Base-by-base conservation (phyloP, 2,113 vertebrate genomes). In the Ammodytes dubius region DNA sequence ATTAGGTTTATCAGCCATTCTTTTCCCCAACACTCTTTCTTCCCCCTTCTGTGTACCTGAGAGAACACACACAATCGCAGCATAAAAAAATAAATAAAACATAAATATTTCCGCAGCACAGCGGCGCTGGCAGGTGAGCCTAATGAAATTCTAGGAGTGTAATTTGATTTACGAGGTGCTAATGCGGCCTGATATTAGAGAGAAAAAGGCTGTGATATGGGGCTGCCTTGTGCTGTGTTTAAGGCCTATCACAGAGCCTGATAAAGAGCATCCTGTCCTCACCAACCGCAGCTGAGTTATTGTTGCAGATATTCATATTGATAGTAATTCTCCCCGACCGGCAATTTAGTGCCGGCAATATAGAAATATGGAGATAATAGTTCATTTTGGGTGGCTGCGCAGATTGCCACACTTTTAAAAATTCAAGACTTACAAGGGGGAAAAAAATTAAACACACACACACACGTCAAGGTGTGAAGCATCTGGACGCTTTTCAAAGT, bases 151-250 rank as follows among this genome's bases (percentile, higher is more conserved):
- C 93, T 90, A 88, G 89, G 87, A 87, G 91, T 92, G 93, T 94
- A 94, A 95, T 94, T 93, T 95, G 94, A 95, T 95, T 95, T 95
- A 94, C 92, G 94, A 93, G 89, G 91, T 90, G 92, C 93, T 95
- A 95, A 95, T 94, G 94, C 88, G 81, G 90, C 81, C 90, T 92
- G 93, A 94, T 95, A 94, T 94, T 94, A 93, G 91, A 92, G 92
- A 92, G 92, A 93, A 91, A 93, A 91, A 91, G 27, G 88, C 90
- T 82, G 84, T 87, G 91, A 93, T 92, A 92, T 84, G 91, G 27
- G 27, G 89, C 90, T 88, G 91, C 90, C 90, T 94, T 93, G 90
- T 88, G 93, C 90, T 93, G 91, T 94, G 93, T 94, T 93, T 94
- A 92, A 94, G 90, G 91, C 89, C 90, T 91, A 94, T 93, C 93